Evolutionary conservation across 2,113 vertebrate species (phyloP).

Genomic region (Megalops atlanticus): DNA sequence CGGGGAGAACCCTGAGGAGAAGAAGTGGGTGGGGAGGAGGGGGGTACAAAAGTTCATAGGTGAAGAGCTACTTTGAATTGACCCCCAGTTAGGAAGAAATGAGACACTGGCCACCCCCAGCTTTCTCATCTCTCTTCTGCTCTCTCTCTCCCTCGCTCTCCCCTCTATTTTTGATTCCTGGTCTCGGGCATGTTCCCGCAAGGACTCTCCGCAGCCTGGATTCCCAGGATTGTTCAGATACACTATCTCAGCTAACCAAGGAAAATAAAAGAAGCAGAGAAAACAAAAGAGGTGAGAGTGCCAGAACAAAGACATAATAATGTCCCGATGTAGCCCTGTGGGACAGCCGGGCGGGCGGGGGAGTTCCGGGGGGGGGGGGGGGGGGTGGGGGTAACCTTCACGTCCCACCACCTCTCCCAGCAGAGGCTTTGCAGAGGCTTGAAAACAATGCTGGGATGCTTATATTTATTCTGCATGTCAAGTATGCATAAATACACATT

Average conservation of each 20-base stretch:
- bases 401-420: neutral
- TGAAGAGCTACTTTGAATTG: neutral
- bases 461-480: too few relatives aligned
- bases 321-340: neutral
- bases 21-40: too few relatives aligned
- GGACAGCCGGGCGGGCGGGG: neutral
- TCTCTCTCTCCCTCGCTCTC: neutral
- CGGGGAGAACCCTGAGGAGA: neutral
- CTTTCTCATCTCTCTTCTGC: neutral
- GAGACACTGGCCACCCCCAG: neutral
- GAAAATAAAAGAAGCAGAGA: constrained; percentile 19
- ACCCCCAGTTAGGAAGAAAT: neutral
- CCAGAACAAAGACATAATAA: constrained; percentile 50
- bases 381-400: neutral
- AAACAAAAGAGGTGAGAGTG: constrained; percentile 24
- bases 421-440: neutral
- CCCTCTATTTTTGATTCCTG: neutral
- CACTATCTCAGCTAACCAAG: constrained; percentile 36
- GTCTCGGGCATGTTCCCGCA: constrained; percentile 39
- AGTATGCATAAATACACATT: too few relatives aligned
- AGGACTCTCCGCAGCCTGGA: constrained; percentile 30
- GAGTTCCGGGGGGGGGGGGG: neutral
- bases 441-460: too few relatives aligned
- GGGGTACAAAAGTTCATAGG: neutral
- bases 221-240: constrained; percentile 59